Base-by-base conservation (phyloP, 37 sponge, comb jelly and placozoan genomes). In the Chondrilla cf. caribensis region DNA sequence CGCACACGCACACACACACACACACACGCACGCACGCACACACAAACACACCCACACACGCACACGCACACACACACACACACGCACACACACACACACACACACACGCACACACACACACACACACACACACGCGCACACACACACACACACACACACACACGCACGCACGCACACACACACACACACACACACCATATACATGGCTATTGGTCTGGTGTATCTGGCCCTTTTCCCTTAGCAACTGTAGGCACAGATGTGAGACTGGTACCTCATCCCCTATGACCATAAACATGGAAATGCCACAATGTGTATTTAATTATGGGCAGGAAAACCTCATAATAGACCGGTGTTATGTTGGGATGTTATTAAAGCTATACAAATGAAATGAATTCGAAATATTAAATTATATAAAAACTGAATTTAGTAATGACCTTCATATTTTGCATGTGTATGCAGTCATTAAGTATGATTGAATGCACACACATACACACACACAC, bases 11-110 rank as follows among this genome's bases (percentile, higher is more conserved):
- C 43, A 78, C 47, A 29, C 79, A 43, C 43, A 43, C 79, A 78
- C 79, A 78, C 57, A 42, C 79, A 78, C 57, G 43, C 44, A 26
- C 57, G 39, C 79, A 78, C 32, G 28, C 57, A 78, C 79, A 78
- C 57, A 78, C 79, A 43, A 4, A 42, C 79, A 42, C 57, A 78
- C 54, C 40, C 43, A 78, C 32, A 78, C 43, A 78, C 47, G 6
- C 28, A 22, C 43, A 14, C 55, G 24, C 51, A 44, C 51, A 25
- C 51, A 78, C 51, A 78, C 33, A 78, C 39, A 25, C 33, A 43
- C 33, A 78, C 51, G 43, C 54, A 44, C 47, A 43, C 26, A 47
- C 51, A 78, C 33, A 78, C 51, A 47, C 51, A 78, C 51, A 78
- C 51, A 47, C 51, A 78, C 79, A 78, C 51, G 29, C 51, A 78